Evolutionary conservation across 2,888 invertebrate genomes (phyloP).

Genomic region (Amaurobius ferox): DNA sequence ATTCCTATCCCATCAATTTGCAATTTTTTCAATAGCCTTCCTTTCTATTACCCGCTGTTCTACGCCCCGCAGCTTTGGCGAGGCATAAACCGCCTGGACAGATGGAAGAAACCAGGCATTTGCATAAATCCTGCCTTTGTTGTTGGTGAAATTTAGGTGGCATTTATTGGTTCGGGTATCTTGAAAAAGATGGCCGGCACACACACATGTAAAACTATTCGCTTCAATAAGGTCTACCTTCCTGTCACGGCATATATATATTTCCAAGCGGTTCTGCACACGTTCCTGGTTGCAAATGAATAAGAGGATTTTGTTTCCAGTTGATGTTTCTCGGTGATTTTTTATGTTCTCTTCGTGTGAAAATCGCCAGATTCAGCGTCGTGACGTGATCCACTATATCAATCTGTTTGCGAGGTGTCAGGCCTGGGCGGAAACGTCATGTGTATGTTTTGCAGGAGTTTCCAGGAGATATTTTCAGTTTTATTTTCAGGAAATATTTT

Average conservation of each 20-base stretch:
- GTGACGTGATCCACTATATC: neutral
- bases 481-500: too few relatives aligned
- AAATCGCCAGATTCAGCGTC: neutral
- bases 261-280: neutral
- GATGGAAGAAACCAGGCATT: neutral
- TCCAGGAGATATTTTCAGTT: too few relatives aligned
- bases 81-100: neutral
- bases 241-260: neutral
- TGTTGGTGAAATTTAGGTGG: neutral
- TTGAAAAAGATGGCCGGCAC: neutral
- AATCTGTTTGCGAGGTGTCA: neutral
- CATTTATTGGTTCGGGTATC: neutral
- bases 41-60: too few relatives aligned
- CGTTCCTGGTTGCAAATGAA: neutral
- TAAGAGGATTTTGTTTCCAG: conserved; percentile 1
- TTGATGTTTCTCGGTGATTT: neutral
- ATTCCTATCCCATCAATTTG: too few relatives aligned
- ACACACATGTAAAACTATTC: neutral
- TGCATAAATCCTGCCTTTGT: neutral
- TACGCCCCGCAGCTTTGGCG: neutral
- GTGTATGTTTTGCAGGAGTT: too few relatives aligned
- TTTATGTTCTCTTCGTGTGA: neutral
- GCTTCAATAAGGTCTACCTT: neutral
- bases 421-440: too few relatives aligned
- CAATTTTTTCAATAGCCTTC: too few relatives aligned